A percentile compares a stretch with the other conserved stretches of the same genome.
These are phyloP conservation scores for Mactromeris polynyma DNA, from an alignment of 2,888 invertebrate species.

Conservation along the genomic window DNA sequence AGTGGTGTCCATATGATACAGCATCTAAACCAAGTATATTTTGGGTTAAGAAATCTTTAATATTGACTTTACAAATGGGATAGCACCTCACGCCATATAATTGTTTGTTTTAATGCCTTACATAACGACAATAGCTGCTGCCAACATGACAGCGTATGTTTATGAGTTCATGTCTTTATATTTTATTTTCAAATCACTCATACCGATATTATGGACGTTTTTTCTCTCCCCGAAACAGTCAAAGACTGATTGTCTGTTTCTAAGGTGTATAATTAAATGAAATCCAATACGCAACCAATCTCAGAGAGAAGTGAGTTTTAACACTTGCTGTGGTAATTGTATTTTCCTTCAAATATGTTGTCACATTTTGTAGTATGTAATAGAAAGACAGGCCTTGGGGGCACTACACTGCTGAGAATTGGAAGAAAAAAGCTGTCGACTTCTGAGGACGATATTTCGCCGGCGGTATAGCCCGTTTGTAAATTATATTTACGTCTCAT, in stretches of 20 bases:
- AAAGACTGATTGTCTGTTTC: not conserved
- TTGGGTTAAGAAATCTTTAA: too few relatives aligned
- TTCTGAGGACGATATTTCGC: not conserved
- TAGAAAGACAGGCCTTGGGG: constrained; percentile 5
- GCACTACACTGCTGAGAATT: not conserved
- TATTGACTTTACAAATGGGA: too few relatives aligned
- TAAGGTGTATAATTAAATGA: constrained; percentile 21
- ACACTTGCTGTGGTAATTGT: not conserved
- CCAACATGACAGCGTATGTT: not conserved
- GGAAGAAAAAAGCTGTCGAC: not conserved
- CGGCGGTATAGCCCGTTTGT: not conserved
- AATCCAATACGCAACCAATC: constrained; percentile 15
- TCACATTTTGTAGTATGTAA: constrained; percentile 6
- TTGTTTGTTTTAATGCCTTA: not conserved
- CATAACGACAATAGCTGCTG: not conserved
- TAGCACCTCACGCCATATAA: too few relatives aligned
- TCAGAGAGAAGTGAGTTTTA: constrained; percentile 13
- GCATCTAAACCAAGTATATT: too few relatives aligned
- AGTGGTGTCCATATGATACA: too few relatives aligned
- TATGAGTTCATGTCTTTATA: constrained; percentile 1
- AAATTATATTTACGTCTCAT: constrained; percentile 10
- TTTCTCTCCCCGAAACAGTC: not conserved
- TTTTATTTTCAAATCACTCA: not conserved
- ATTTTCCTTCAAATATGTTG: constrained; percentile 13
- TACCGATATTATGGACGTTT: not conserved